Conservation (phyloP, 2,113 vertebrate genomes). For the Alethe castanea region DNA sequence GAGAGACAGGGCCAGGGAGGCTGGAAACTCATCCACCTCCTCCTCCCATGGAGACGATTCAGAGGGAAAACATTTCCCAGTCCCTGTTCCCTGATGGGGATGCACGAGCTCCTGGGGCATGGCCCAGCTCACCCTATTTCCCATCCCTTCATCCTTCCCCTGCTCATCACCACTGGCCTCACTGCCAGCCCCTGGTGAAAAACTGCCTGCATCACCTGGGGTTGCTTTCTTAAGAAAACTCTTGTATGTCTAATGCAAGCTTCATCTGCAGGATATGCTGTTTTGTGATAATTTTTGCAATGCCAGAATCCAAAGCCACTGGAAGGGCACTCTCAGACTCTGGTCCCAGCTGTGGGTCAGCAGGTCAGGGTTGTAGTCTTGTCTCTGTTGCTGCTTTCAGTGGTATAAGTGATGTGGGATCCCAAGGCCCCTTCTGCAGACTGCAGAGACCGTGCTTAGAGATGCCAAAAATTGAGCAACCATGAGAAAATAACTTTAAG, state of each 20-base stretch:
- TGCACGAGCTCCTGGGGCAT: background rate
- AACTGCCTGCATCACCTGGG: background rate
- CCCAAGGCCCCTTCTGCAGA: background rate
- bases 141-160: background rate
- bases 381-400: background rate
- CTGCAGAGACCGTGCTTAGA: background rate
- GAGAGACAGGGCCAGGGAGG: background rate
- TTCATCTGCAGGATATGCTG: background rate
- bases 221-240: background rate
- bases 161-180: background rate
- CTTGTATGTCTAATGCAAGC: rapidly evolving
- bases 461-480: background rate
- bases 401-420: background rate
- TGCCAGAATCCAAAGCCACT: background rate
- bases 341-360: background rate
- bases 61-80: background rate
- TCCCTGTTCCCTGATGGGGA: background rate
- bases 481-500: background rate
- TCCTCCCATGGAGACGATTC: background rate
- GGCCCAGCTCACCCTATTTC: background rate
- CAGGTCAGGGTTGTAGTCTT: background rate
- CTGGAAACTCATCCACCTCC: background rate
- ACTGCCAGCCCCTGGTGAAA: background rate
- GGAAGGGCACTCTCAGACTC: background rate
- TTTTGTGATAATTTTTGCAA: background rate